Evolutionary conservation across 1,140 invertebrate species (phyloP), one percentile per base, ranked within the genome.

Genomic region (Drosophila melanica): DNA sequence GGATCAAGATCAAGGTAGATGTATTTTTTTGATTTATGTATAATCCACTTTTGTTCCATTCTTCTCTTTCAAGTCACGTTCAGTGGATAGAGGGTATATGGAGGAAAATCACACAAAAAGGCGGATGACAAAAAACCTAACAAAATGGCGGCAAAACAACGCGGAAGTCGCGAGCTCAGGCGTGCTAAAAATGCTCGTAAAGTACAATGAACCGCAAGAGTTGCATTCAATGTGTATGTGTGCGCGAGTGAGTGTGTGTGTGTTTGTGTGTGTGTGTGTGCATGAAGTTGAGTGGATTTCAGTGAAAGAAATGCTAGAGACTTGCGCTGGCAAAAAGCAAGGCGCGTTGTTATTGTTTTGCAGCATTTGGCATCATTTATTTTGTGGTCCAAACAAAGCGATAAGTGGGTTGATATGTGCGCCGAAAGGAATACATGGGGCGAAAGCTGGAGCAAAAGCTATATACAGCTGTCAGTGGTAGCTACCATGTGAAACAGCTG

Each of bases 191-290:
- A 71, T 68, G 41, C 74, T 78, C 72, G 71, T 79, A 89, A 72
- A 89, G 84, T 79, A 89, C 82, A 87, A 87, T 87, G 82, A 87
- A 87, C 82, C 77, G 66, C 64, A 82, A 70, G 47, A 72, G 70
- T 77, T 67, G 57, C 47, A 75, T 77, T 69, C 70, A 39, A 45
- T 9, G 23, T 27, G 6, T 27, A 27, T 6, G 27, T 27, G 27
- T 16, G 53, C 3, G 33, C 10, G 41, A 51, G 14, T 54, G 44
- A 45, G 44, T 44, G 51, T 23, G 11, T 73, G 39, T 44, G 20
- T 8, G 48, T 44, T 16, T 8, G 48, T 20, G 14, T 47, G 37
- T 47, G 44, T 41, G 27, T 47, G 48, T 20, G 27, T 37, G 47
- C 63, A 39, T 57, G 77, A 70, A 75, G 82, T 75, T 71, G 82